phyloP scores from a whole-genome alignment of 2,888 invertebrate genomes.

The Hedya salicella region DNA sequence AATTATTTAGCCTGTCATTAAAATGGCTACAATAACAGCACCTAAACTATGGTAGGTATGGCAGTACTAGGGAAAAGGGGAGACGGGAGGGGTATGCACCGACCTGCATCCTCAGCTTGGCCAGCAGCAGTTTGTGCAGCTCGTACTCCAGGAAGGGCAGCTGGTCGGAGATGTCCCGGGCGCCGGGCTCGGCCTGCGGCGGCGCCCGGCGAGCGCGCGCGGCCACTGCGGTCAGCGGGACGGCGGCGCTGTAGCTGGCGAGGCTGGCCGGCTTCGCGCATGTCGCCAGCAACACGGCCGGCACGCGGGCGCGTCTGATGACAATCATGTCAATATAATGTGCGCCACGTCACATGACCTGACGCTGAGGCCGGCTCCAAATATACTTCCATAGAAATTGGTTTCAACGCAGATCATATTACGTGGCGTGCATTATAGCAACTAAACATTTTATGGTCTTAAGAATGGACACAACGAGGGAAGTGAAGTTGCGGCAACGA shows the following conservation, averaged over 20 bases:
- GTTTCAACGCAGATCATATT: too few relatives aligned
- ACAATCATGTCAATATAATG: neutral
- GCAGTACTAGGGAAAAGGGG: too few relatives aligned
- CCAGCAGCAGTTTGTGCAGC: conserved; percentile 94
- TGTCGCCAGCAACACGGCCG: conserved; percentile 95
- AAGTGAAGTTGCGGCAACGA: too few relatives aligned
- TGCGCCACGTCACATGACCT: too few relatives aligned
- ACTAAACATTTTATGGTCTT: too few relatives aligned
- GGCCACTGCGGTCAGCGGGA: conserved; percentile 82
- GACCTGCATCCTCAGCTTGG: conserved; percentile 86
- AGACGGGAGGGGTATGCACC: neutral
- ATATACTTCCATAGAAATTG: too few relatives aligned
- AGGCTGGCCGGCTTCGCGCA: conserved; percentile 93
- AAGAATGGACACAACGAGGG: too few relatives aligned
- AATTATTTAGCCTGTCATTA: too few relatives aligned
- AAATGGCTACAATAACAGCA: too few relatives aligned
- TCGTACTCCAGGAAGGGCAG: conserved; percentile 98
- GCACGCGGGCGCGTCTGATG: conserved; percentile 91
- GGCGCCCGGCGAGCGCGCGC: conserved; percentile 92
- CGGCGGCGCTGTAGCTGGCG: conserved; percentile 86
- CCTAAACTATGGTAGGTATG: too few relatives aligned
- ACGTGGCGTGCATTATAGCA: too few relatives aligned
- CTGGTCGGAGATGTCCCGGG: conserved; percentile 97
- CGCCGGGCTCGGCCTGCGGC: conserved; percentile 92
- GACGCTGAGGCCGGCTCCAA: too few relatives aligned